Conservation (phyloP, 2,113 vertebrate species). For the Caretta caretta region DNA sequence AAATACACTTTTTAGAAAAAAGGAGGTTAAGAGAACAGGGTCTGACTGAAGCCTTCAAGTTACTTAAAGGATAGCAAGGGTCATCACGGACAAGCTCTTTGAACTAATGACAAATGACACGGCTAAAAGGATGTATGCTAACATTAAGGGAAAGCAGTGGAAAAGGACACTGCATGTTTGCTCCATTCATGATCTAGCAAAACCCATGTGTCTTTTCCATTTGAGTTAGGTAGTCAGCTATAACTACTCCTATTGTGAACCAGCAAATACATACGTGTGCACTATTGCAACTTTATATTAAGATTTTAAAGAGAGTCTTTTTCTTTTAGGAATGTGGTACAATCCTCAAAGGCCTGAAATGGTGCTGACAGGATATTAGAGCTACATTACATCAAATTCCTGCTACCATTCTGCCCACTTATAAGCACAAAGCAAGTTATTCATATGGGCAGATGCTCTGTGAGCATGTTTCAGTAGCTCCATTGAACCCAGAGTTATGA, state of each 20-base stretch:
- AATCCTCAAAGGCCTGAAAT: neutral
- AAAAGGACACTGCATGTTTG: conserved; percentile 19
- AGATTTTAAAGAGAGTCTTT: neutral
- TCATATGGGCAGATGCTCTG: neutral
- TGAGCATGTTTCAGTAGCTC: neutral
- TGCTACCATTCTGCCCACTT: neutral
- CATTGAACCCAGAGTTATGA: rapidly evolving
- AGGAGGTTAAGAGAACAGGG: conserved; percentile 19
- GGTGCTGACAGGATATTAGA: neutral
- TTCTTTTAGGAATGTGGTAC: neutral
- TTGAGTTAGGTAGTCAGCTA: neutral
- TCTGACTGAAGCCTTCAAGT: conserved; percentile 54
- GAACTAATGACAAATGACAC: conserved; percentile 44
- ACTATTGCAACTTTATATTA: neutral
- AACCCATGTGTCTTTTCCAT: neutral
- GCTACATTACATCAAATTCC: rapidly evolving
- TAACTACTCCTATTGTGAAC: neutral
- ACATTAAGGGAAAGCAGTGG: conserved; percentile 6
- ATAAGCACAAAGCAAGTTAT: neutral
- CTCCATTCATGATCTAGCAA: neutral
- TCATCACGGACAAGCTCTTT: conserved; percentile 53
- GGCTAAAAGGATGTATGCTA: conserved; percentile 45
- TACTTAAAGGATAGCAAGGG: conserved; percentile 53
- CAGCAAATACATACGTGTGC: rapidly evolving
- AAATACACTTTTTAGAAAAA: conserved; percentile 50